These are phyloP conservation scores for Aeoliscus strigatus DNA, from an alignment of 2,797 vertebrate species.

Conservation along the genomic window DNA sequence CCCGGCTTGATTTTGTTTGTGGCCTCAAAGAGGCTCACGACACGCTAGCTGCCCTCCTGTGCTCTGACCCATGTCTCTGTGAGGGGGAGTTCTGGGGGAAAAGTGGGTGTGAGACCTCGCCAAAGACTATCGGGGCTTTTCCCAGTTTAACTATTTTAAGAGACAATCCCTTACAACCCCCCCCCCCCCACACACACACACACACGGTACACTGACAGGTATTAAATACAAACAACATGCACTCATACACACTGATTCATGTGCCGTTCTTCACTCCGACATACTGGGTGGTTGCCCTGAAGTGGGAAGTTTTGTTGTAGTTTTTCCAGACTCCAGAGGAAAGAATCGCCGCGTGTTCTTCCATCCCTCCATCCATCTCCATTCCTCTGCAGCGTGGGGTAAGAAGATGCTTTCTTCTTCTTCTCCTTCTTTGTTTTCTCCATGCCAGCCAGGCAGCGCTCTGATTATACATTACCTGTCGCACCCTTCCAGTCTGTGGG, in stretches of 20 bases:
- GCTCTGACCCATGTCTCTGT: constrained; percentile 68
- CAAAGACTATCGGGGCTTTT: constrained; percentile 71
- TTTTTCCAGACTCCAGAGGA: too few relatives aligned
- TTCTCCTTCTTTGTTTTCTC: constrained; percentile 37
- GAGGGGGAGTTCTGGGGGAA: constrained; percentile 59
- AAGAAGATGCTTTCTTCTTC: constrained; percentile 37
- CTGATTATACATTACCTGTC: constrained; percentile 68
- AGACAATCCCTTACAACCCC: constrained; percentile 65
- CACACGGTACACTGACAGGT: too few relatives aligned
- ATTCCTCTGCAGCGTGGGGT: too few relatives aligned
- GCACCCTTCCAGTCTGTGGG: constrained; percentile 37
- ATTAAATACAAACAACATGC: too few relatives aligned
- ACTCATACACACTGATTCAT: too few relatives aligned
- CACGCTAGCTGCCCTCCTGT: constrained; percentile 70
- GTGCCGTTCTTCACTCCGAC: too few relatives aligned
- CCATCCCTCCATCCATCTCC: too few relatives aligned
- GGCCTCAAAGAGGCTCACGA: constrained; percentile 72
- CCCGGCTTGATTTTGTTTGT: constrained; percentile 75
- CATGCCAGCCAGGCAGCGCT: constrained; percentile 13
- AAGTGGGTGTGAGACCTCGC: constrained; percentile 63
- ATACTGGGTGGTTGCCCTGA: too few relatives aligned
- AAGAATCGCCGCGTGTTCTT: too few relatives aligned
- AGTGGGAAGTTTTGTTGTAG: too few relatives aligned
- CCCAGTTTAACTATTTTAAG: constrained; percentile 74
- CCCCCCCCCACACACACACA: constrained; percentile 37